Evolutionary conservation across 2,113 vertebrate genomes (phyloP), one percentile per base, ranked within the genome.

Genomic region (Symphodus melops): DNA sequence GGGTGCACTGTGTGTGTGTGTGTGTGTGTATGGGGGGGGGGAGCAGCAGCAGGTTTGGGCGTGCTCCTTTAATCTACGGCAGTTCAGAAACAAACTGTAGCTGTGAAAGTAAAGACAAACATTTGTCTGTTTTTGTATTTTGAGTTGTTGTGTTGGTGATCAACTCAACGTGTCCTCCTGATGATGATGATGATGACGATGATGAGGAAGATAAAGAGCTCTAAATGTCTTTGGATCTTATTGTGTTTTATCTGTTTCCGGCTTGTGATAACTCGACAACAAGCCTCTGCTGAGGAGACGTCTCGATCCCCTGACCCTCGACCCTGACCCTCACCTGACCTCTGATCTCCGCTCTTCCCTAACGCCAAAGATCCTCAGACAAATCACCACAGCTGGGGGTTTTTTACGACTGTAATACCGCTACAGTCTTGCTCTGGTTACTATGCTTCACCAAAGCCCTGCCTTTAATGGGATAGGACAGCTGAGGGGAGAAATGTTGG

Each of bases 251-350:
- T 39, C 46, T 46, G 36, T 52, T 60, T 4, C 23, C 4, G 7
- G 17, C 65, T 44, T 6, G 19, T 9, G 25, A 37, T 11, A 13
- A 1, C 23, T 33, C 69, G 75, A 76, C 81, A 9, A 9, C 23
- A 21, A 2, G 81, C 55, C 69, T 72, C 67, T 54, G 49, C 56
- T 41, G 16, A 16, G 4, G 33, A 28, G 55, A 66, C 44, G 10
- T 17, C n/a, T 4, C 44, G 46, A 25, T 25, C 25, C 4, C 25
- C 4, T 25, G 25, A 79, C 57, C 79, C 16, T 21, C 59, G 61
- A 76, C 68, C 33, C 75, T 37, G 41, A 70, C 73, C 55, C 52
- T 63, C 42, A 36, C 28, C 44, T 67, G 60, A 69, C 44, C 69
- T 77, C 25, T 53, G 54, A 80, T 71, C 68, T 39, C 7, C 0